Base-by-base conservation (phyloP, 2,888 invertebrate species). In the Prosapia bicincta region DNA sequence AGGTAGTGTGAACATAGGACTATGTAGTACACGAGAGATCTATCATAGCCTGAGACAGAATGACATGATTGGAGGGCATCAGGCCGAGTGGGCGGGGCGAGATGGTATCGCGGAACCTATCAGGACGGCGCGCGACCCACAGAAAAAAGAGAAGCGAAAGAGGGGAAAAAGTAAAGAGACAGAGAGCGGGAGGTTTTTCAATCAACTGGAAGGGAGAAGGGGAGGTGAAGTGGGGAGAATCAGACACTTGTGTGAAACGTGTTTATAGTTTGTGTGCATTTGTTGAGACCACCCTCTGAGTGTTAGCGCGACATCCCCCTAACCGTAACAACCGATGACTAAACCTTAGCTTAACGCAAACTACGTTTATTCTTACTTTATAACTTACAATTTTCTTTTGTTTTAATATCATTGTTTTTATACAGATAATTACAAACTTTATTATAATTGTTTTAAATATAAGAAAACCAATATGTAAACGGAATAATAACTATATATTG, bases 181-280 rank as follows among this genome's bases (percentile, higher is more conserved):
- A 66, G 75, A 66, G 38, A 76, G 72, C 67, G 77, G 75, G 70
- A 76, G 75, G 75, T 70, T 75, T 72, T 69, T 72, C 70, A 72
- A 71, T 67, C 68, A 68, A 26, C 38, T 54, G 75, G 75, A 69
- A 65, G 43, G 26, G 70, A 69, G 70, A 32, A 75, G 66, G 71
- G 43, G 72, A 66, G 73, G 76, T 69, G 73, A 76, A 72, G 76
- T 54, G 72, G 76, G 73, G 76, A 65, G 71, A 38, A 26, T 69
- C 69, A 67, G 66, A 69, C 32, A 74, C 74, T 54, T 68, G 74
- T 69, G 69, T 69, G 54, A 54, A 69, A 65, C 69, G 54, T 69
- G 74, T 74, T 54, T 65, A 69, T 74, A 74, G 74, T 74, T 74
- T 74, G 74, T 74, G 74, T 74, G 74, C 74, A 74, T 74, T 74